Conservation (phyloP, 2,113 vertebrate species). For the Pyxicephalus adspersus region DNA sequence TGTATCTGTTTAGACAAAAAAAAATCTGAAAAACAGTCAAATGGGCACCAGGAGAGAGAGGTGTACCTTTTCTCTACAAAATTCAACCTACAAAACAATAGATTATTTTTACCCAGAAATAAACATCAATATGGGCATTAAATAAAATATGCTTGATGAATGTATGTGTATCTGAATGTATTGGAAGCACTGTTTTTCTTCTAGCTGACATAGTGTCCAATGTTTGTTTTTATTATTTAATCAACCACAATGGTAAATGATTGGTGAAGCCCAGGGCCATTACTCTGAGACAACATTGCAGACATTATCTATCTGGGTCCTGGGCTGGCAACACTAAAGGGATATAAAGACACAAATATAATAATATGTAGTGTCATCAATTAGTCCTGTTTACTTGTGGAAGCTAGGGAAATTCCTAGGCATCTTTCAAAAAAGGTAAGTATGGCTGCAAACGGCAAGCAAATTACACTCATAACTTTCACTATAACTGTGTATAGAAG, state of each 20-base stretch:
- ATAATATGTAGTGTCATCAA: conserved; percentile 43
- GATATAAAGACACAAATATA: conserved; percentile 41
- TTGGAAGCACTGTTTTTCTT: too few species aligned
- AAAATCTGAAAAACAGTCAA: too few species aligned
- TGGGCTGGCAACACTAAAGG: conserved; percentile 29
- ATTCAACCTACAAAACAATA: too few species aligned
- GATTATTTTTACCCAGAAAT: too few species aligned
- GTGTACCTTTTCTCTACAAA: too few species aligned
- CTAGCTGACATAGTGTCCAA: not conserved
- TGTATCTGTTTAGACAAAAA: too few species aligned
- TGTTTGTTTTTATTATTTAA: conserved; percentile 11
- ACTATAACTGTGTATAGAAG: conserved; percentile 13
- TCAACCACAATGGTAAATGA: conserved; percentile 25
- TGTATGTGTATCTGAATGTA: too few species aligned
- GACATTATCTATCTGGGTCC: conserved; percentile 1
- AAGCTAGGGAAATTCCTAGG: conserved; percentile 37
- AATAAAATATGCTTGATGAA: too few species aligned
- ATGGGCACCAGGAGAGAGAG: too few species aligned
- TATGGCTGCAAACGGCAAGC: not conserved
- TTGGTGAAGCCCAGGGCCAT: not conserved
- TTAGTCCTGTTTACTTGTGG: conserved; percentile 39
- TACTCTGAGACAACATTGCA: conserved; percentile 6
- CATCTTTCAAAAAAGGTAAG: conserved; percentile 13
- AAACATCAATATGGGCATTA: too few species aligned
- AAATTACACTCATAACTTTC: conserved; percentile 52